Percentiles rank a stretch among this genome's conserved stretches.
phyloP scores from a whole-genome alignment of 2,888 invertebrate genomes.

The Mycogona germanica region DNA sequence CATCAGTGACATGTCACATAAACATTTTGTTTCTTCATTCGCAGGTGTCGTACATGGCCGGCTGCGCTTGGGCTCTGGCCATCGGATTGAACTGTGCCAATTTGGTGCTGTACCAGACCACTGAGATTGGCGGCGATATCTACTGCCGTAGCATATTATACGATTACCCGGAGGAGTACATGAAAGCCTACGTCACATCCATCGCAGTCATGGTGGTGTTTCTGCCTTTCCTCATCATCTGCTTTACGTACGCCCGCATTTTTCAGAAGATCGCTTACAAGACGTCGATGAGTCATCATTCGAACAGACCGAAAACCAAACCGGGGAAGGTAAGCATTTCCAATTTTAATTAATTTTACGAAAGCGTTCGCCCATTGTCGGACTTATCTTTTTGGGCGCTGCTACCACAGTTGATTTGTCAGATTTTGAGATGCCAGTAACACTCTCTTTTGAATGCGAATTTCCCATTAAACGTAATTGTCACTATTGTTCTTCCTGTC shows the following conservation, averaged over 20 bases:
- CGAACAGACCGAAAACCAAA: constrained; percentile 26
- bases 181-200: constrained; percentile 30
- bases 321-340: constrained; percentile 26
- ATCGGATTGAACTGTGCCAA: constrained; percentile 28
- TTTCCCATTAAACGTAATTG: no score
- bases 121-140: constrained; percentile 23
- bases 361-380: neutral
- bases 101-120: constrained; percentile 28
- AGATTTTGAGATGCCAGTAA: no score
- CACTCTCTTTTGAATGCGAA: no score
- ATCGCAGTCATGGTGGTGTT: constrained; percentile 30
- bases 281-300: constrained; percentile 27
- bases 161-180: constrained; percentile 25
- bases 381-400: neutral
- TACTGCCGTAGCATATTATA: constrained; percentile 32
- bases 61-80: constrained; percentile 28
- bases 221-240: constrained; percentile 30
- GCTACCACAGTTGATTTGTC: no score
- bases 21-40: no score
- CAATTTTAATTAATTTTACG: neutral
- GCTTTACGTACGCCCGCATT: constrained; percentile 31
- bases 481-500: no score
- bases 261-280: constrained; percentile 32
- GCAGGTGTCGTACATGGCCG: constrained; percentile 29
- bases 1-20: no score